Evolutionary conservation across 2,113 vertebrate genomes (phyloP), one percentile per base, ranked within the genome.

Genomic region (Paralichthys olivaceus): DNA sequence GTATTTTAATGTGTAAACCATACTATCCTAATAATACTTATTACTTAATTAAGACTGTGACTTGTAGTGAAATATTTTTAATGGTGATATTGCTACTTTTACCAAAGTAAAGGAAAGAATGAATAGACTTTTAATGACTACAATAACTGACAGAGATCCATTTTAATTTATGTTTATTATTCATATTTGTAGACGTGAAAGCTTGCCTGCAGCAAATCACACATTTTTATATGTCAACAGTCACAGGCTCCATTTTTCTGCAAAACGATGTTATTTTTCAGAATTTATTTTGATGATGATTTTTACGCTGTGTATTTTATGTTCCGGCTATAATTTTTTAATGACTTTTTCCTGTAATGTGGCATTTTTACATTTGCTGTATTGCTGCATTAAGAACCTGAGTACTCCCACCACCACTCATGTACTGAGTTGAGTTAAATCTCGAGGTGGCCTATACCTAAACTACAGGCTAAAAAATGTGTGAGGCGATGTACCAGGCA

Each of bases 401-500:
- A 40, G 12, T 19, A 49, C 19, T 22, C 25, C 67, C 11, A 23
- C 34, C 32, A 26, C 34, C 34, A n/a, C 49, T 57, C 34, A 43
- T 43, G 51, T 43, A 55, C 13, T 56, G 23, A 2, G 32, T 43
- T 56, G 56, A 29, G 51, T 64, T 53, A 53, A 26, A 67, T 29
- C 54, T 4, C 11, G 56, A 75, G 72, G 56, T 49, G 19, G 14
- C 19, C 45, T 75, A 62, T 37, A 63, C 57, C 69, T 73, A 56
- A 78, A 63, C 29, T 63, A 3, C 61, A 20, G 47, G 9, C 69
- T 43, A 43, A 61, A 75, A 68, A 72, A 69, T 40, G 70, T 86
- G 84, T 77, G 72, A 70, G 60, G 68, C 58, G 56, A 77, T 71
- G 84, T 74, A 80, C 77, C 73, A 40, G 84, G 84, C 80, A 49